Conservation (phyloP, 1,140 invertebrate species). For the Anoplolepis gracilipes region DNA sequence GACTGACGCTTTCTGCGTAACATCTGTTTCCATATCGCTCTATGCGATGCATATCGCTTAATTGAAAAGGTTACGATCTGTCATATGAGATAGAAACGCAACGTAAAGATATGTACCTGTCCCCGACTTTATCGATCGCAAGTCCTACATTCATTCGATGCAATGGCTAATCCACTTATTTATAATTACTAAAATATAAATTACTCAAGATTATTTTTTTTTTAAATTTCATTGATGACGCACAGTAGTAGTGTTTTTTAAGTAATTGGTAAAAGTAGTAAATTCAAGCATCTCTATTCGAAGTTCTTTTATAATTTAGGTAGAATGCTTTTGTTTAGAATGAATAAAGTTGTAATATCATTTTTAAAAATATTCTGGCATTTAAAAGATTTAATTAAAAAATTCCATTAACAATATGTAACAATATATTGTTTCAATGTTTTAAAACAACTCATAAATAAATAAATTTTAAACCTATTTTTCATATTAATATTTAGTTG, state of each 20-base stretch:
- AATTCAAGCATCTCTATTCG: not conserved
- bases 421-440: too few species aligned
- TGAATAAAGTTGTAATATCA: not conserved
- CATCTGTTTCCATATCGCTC: not conserved
- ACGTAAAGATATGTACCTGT: slow-evolving; percentile 22
- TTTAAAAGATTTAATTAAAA: not conserved
- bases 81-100: not conserved
- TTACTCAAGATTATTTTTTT: not conserved
- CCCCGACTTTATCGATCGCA: slow-evolving; percentile 15
- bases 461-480: too few species aligned
- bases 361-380: not conserved
- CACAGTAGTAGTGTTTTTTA: too few species aligned
- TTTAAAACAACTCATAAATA: too few species aligned
- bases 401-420: too few species aligned
- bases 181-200: not conserved
- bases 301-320: not conserved
- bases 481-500: too few species aligned
- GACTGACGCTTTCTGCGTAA: too few species aligned
- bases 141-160: not conserved
- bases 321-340: not conserved
- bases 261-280: too few species aligned
- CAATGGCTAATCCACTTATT: not conserved
- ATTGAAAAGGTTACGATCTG: slow-evolving; percentile 4
- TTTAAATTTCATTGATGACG: too few species aligned
- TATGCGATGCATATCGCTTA: slow-evolving; percentile 19